A percentile compares a stretch with the other conserved stretches of the same genome.
phyloP scores from a whole-genome alignment of 1,140 invertebrate genomes.

The Drosophila parabipectinata region DNA sequence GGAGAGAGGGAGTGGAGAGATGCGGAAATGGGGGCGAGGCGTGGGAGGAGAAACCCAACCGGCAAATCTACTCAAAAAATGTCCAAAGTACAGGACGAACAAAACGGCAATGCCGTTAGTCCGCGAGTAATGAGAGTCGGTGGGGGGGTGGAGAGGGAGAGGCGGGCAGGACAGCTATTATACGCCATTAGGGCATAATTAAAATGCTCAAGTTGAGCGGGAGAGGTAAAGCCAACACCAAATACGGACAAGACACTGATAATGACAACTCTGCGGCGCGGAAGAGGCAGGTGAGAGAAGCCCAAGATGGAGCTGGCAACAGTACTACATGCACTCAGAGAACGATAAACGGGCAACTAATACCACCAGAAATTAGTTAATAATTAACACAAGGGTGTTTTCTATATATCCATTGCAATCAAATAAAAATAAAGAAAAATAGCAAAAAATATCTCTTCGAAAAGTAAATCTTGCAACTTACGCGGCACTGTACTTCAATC shows the following conservation, averaged over 20 bases:
- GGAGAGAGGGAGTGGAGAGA: background rate
- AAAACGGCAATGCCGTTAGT: constrained; percentile 52
- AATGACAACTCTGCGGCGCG: constrained; percentile 45
- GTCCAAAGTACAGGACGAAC: constrained; percentile 41
- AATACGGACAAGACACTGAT: constrained; percentile 43
- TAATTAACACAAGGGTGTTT: too few relatives aligned
- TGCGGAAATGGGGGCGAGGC: background rate
- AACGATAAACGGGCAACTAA: background rate
- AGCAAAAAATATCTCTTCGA: background rate
- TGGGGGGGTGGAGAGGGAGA: background rate
- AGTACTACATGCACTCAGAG: background rate
- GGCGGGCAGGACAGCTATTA: constrained; percentile 55
- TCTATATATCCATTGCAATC: too few relatives aligned
- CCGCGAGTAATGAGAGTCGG: constrained; percentile 39
- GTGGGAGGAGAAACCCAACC: constrained; percentile 10
- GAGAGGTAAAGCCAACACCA: constrained; percentile 15
- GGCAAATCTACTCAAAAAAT: constrained; percentile 59
- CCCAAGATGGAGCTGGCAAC: background rate
- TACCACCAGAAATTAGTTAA: too few relatives aligned
- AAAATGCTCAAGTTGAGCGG: constrained; percentile 75
- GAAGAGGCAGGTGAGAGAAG: background rate
- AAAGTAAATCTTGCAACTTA: background rate
- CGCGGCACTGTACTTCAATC: too few relatives aligned
- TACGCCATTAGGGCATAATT: constrained; percentile 83
- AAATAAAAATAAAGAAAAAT: too few relatives aligned